Percentiles rank a stretch among this genome's conserved stretches.
These are phyloP conservation scores for Ashinkailepas kermadecensis DNA, from an alignment of 2,888 invertebrate species.

Conservation along the genomic window DNA sequence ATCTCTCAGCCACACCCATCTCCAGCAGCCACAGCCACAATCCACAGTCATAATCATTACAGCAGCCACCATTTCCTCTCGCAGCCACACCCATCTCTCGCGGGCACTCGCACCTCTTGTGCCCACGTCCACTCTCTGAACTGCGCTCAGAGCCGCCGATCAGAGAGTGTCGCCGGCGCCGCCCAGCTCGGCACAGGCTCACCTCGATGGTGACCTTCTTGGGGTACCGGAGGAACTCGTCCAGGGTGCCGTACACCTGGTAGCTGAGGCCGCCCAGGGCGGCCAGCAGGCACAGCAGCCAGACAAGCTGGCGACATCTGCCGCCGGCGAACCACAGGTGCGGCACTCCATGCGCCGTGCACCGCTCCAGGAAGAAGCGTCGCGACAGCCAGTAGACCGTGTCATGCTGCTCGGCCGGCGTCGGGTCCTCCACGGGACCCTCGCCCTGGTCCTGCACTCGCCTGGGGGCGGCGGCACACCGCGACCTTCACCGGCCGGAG, in stretches of 20 bases:
- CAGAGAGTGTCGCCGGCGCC: too few species aligned
- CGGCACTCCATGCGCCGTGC: background rate
- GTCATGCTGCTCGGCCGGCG: background rate
- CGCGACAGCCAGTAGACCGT: background rate
- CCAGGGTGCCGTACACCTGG: background rate
- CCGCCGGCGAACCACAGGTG: background rate
- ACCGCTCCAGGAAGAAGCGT: background rate
- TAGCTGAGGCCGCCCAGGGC: background rate
- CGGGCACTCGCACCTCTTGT: too few species aligned
- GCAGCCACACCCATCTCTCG: too few species aligned
- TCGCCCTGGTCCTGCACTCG: background rate
- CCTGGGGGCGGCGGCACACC: background rate
- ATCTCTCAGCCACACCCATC: too few species aligned
- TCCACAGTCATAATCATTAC: too few species aligned
- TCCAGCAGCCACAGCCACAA: too few species aligned
- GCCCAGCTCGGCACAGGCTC: background rate
- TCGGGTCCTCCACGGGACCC: background rate
- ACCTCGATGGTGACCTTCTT: slow-evolving; percentile 30
- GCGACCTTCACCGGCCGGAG: too few species aligned
- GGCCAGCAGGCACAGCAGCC: background rate
- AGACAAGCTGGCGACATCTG: background rate
- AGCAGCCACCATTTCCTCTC: too few species aligned
- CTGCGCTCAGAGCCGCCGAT: too few species aligned
- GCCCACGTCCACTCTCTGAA: too few species aligned
- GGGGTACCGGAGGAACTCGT: slow-evolving; percentile 25